Evolutionary conservation across 2,113 vertebrate genomes (phyloP), one percentile per base, ranked within the genome.

Genomic region (Miniopterus natalensis): DNA sequence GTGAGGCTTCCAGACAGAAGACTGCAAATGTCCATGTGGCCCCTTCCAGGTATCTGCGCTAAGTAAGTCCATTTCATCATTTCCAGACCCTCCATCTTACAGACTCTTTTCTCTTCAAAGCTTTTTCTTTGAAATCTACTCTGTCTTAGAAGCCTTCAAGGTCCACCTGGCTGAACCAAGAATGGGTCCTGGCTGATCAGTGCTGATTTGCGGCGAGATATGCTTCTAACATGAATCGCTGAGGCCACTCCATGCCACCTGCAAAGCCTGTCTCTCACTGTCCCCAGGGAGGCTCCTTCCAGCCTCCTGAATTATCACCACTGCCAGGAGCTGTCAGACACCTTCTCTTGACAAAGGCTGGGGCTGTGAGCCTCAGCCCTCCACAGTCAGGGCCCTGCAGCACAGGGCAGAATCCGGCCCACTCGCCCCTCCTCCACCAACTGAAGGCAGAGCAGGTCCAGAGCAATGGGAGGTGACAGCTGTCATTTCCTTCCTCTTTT

Each of bases 301-400:
- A 8, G 81, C 15, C 81, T 95, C 63, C 88, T 85, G 31, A 95
- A 75, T 86, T 66, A 36, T 84, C 61, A 55, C 47, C 18, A 31
- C 45, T 71, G 68, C 57, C 63, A 36, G 47, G n/a, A 94, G 90
- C 53, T 87, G 59, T 70, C 87, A 80, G 36, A 47, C 0, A 2
- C 47, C 55, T 68, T 68, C 51, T 55, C 57, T 20, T 5, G 40
- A 89, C 74, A 89, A 83, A 45, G 79, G 18, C 65, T 61, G 17
- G 21, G 68, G 49, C n/a, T 29, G 45, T 40, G 57, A 90, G 65
- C 29, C 18, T 63, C 73, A 36, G 8, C 2, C 5, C 15, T 79
- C 71, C 1, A 27, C 42, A 40, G 1, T n/a, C 71, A 73, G 63
- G 75, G 74, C 40, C 20, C 77, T 78, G 36, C 9, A 45, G 49